Percentiles rank a stretch among this genome's conserved stretches.
These are phyloP conservation scores for Toxostoma redivivum DNA, from an alignment of 2,113 vertebrate genomes.

Conservation along the genomic window DNA sequence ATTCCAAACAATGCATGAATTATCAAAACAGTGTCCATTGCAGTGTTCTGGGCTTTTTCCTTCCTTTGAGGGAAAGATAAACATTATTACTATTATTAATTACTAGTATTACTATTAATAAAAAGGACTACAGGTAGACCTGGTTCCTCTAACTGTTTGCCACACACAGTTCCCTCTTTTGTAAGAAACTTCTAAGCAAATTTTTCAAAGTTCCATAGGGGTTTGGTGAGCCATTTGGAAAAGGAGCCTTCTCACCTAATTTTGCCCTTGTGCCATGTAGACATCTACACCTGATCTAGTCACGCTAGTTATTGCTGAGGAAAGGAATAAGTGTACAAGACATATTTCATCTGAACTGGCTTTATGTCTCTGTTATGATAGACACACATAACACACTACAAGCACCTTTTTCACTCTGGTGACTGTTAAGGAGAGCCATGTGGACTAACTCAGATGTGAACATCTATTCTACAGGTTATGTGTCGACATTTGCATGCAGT, in stretches of 20 bases:
- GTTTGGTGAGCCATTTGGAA: background rate
- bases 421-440: background rate
- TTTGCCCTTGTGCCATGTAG: background rate
- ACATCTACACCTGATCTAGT: background rate
- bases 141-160: background rate
- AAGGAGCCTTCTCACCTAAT: background rate
- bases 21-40: background rate
- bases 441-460: background rate
- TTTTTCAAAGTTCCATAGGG: background rate
- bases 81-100: background rate
- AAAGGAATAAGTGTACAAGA: background rate
- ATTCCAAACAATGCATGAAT: background rate
- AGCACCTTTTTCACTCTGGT: background rate
- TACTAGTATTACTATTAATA: background rate
- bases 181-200: background rate
- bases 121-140: background rate
- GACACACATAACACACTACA: background rate
- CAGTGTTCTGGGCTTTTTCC: background rate
- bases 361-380: background rate
- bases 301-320: rapidly evolving
- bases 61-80: background rate
- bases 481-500: background rate
- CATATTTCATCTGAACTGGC: background rate
- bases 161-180: background rate
- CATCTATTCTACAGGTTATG: background rate